Base-by-base conservation (phyloP, 2,888 invertebrate genomes). In the Aelia acuminata region DNA sequence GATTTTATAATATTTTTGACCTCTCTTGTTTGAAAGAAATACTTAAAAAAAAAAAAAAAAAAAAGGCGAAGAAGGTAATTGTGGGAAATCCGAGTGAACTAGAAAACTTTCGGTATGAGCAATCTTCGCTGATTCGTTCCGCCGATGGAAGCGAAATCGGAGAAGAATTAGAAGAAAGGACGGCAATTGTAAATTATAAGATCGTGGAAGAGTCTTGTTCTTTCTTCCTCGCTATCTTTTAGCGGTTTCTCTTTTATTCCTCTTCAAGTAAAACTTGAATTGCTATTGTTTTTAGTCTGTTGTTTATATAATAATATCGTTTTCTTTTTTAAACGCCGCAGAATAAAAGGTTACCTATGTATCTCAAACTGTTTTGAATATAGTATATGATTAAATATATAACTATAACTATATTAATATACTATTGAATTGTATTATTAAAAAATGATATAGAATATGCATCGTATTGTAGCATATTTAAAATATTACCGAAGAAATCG, bases 131-230 rank as follows among this genome's bases (percentile, higher is more conserved):
- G 31, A 70, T 70, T 70, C 63, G 63, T 70, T 70, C 63, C 63
- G 20, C 18, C 31, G 63, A 35, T 70, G 18, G 31, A 35, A 35
- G 63, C 63, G 63, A 70, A 35, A 70, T 70, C 63, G 35, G 63
- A 70, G 63, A 70, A 70, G 63, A 70, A 70, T 70, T 70, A 70
- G 63, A 70, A 70, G 63, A 70, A 70, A 70, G 63, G 35, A 20
- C 57, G 63, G 35, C 63, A 70, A 70, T 70, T 35, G 63, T 7
- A 31, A 70, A 70, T 70, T 70, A 70, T 70, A 31, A 70, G 63
- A 70, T 70, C 63, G 63, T 70, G 63, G 63, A 70, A 70, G 35
- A 70, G 63, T 70, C 53, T 53, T 26, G 7, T 26, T 57, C 31
- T 11, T 5, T 70, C 63, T 35, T 31, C 18, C 63, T 11, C 35